Evolutionary conservation across 1,140 invertebrate species (phyloP).

Genomic region (Triops longicaudatus): DNA sequence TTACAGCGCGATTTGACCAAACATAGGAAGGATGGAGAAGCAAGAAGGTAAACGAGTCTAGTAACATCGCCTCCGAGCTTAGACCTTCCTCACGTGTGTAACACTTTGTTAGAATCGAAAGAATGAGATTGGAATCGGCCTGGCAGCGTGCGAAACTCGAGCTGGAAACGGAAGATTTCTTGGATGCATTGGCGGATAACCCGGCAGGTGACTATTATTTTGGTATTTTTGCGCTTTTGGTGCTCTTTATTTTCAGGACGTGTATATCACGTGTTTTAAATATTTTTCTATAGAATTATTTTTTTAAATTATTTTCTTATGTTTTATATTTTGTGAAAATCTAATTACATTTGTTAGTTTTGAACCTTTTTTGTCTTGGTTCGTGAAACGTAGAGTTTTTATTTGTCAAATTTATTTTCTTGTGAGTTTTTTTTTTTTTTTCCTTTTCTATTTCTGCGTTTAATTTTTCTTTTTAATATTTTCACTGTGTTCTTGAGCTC

Average conservation of each 20-base stretch:
- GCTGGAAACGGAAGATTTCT: slow-evolving; percentile 53
- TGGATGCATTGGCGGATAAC: slow-evolving; percentile 48
- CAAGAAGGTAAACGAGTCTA: neutral
- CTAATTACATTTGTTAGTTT: too few species aligned
- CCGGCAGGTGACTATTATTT: slow-evolving; percentile 36
- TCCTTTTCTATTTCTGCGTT: too few species aligned
- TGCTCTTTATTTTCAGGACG: slow-evolving; percentile 13
- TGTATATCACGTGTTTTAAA: neutral
- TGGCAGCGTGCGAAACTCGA: slow-evolving; percentile 53
- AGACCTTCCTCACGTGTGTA: too few species aligned
- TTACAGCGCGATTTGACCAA: slow-evolving; percentile 48
- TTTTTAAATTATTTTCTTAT: too few species aligned
- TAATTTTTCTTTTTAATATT: neutral
- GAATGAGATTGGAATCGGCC: slow-evolving; percentile 50
- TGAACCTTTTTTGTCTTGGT: too few species aligned
- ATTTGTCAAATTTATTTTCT: too few species aligned
- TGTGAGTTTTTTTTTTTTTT: slow-evolving; percentile 16
- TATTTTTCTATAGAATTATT: slow-evolving; percentile 27
- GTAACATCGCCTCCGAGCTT: too few species aligned
- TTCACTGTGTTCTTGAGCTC: too few species aligned
- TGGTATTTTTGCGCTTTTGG: neutral
- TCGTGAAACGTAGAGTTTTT: too few species aligned
- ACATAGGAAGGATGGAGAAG: slow-evolving; percentile 31
- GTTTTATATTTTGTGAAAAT: too few species aligned
- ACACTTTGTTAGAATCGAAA: slow-evolving; percentile 39